Evolutionary conservation across 1,140 invertebrate species (phyloP), one percentile per base, ranked within the genome.

Genomic region (Drosophila pallidifrons): DNA sequence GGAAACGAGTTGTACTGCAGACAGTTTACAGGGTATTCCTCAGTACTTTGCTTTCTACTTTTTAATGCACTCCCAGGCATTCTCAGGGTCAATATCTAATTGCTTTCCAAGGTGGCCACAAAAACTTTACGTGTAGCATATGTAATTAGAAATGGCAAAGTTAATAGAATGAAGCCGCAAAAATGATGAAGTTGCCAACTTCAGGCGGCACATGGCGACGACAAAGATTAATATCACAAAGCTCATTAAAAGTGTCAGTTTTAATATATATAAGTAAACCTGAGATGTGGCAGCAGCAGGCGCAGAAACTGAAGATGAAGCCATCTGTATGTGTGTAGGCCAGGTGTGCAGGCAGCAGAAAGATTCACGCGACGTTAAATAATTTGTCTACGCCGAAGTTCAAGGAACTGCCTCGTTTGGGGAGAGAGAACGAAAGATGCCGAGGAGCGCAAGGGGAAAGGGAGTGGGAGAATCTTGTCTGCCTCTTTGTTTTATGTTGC

Each of bases 191-290:
- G 71, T 68, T 69, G 65, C 16, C 64, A 73, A 59, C 38, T 66
- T 72, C 61, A 45, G 4, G 11, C 47, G 30, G 58, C 61, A 81
- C 61, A 66, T 82, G 81, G 51, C 72, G 58, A 55, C 80, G 64
- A 72, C 80, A 75, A 73, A 88, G 85, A 88, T 88, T 88, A 88
- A 88, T 88, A 67, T 83, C 81, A 71, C 60, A 77, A 77, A 88
- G 85, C 83, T 88, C 83, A 88, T 88, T 88, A 88, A 88, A 89
- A 89, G 43, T 88, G 85, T 75, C 77, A 81, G 77, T 79, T 87
- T 86, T 86, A 72, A 86, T 87, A 71, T 77, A 70, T 79, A 72
- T 82, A 76, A 68, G 30, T 51, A 38, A 43, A 30, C 32, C 28
- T 15, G 20, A 20, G 46, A 49, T 15, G 13, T 16, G 45, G 45